Base-by-base conservation (phyloP, 2,888 invertebrate genomes). In the Macaria liturata region DNA sequence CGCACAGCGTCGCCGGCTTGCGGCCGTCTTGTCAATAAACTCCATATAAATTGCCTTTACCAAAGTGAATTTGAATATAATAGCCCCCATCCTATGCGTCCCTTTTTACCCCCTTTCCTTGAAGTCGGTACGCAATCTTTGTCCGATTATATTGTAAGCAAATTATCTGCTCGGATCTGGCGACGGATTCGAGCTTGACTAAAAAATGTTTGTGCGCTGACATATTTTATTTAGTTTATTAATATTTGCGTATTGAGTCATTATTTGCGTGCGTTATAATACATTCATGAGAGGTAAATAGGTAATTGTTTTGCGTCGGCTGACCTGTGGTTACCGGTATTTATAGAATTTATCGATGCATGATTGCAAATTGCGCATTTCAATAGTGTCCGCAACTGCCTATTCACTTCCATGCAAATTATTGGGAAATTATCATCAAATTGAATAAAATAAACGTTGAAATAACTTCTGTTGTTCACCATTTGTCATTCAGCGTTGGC, bases 121-220 rank as follows among this genome's bases (percentile, higher is more conserved):
- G 84, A 80, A 83, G 84, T 76, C 80, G 75, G 77, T 73, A 69
- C 72, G 85, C 86, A 88, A 87, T 88, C 86, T 80, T 81, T 84
- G 88, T 86, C 78, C 85, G 89, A 91, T 91, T 91, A 91, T 91
- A 91, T 91, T 91, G 91, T 91, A 91, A 91, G 91, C 91, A 91
- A 91, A 91, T 91, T 91, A 90, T 91, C 91, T 88, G 81, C 73
- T 79, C 66, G 81, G 81, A 90, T 90, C 90, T 89, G 84, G 86
- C 82, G 78, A 79, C 70, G 78, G 83, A 76, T 77, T 81, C 76
- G 78, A 78, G 71, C 66, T 65, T 57, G 66, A 68, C 67, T 71
- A 71, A 70, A 68, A 71, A 71, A 62, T 54, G 54, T 63, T 65
- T 67, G 62, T 57, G 62, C 49, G 31, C 67, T 74, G 72, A 69